Evolutionary conservation across 2,888 invertebrate genomes (phyloP).

Genomic region (Omphaloscelis lunosa): DNA sequence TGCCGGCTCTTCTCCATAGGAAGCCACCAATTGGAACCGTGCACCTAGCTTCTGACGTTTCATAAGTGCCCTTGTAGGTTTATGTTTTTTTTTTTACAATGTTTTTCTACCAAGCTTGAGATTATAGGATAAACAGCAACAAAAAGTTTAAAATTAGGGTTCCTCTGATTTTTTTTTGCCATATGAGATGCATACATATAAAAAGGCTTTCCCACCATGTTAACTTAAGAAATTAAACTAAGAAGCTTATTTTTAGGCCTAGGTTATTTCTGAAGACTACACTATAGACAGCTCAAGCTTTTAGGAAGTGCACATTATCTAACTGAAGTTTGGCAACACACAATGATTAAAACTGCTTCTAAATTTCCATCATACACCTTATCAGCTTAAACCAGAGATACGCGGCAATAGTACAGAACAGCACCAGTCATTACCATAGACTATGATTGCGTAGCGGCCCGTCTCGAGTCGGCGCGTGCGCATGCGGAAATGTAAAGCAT

Average conservation of each 20-base stretch:
- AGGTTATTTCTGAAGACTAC: background rate
- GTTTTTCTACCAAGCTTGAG: background rate
- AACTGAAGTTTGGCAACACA: background rate
- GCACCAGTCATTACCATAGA: constrained; percentile 40
- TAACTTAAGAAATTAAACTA: too few relatives aligned
- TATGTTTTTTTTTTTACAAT: too few relatives aligned
- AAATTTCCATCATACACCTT: background rate
- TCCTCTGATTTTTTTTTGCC: too few relatives aligned
- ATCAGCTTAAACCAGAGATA: constrained; percentile 25
- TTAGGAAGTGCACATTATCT: background rate
- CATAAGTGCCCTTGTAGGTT: too few relatives aligned
- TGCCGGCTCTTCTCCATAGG: too few relatives aligned
- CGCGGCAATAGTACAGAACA: constrained; percentile 50
- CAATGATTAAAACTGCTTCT: background rate
- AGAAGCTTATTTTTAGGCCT: background rate
- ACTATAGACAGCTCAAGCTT: too few relatives aligned
- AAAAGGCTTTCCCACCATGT: too few relatives aligned
- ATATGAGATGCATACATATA: too few relatives aligned
- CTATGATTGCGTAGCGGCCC: constrained; percentile 62
- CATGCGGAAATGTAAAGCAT: constrained; percentile 57
- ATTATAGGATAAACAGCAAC: background rate
- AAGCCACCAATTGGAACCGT: too few relatives aligned
- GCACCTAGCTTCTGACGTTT: too few relatives aligned
- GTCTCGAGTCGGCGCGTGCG: constrained; percentile 50
- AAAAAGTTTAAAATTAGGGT: too few relatives aligned